Evolutionary conservation across 2,113 vertebrate genomes (phyloP), one percentile per base, ranked within the genome.

Genomic region (Vulpes ferrilata): DNA sequence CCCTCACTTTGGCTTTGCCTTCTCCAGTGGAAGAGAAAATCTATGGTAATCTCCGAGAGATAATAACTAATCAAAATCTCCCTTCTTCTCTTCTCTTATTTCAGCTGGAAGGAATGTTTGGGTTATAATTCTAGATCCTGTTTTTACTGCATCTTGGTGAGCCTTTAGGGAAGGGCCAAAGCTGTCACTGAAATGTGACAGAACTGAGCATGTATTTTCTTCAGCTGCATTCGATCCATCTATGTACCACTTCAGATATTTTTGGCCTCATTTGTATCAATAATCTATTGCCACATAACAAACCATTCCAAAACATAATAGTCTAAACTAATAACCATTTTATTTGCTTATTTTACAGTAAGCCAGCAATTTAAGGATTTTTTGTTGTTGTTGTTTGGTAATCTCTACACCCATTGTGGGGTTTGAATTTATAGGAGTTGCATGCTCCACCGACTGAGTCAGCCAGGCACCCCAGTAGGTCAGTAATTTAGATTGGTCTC

Each of bases 111-210:
- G 91, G 97, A 93, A 32, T 78, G 9, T 90, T 86, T 65, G 15
- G 60, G n/a, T 95, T 88, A 89, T 85, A 96, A 93, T 97, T 82
- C 73, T 55, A 94, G 55, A 98, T 93, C 97, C 12, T 23, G 96
- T 95, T 97, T 98, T 98, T 88, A 51, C 89, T 65, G 85, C 95
- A 82, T 95, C 62, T 91, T 88, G 38, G 11, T 89, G 62, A 94
- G 38, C 55, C 64, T 94, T 62, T 55, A 78, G 65, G 90, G 53
- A 94, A 90, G 23, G 43, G 76, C 43, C 51, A 64, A 81, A 78
- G 53, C 64, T 80, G 19, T 90, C 71, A 85, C 90, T 59, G 93
- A 27, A 93, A 85, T 73, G 78, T 69, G 85, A 51, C 60, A 93
- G 81, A 95, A 96, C 38, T 93, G 88, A 65, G 22, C 51, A n/a